phyloP scores from a whole-genome alignment of 2,888 invertebrate species.

The Eupeodes latifasciatus region DNA sequence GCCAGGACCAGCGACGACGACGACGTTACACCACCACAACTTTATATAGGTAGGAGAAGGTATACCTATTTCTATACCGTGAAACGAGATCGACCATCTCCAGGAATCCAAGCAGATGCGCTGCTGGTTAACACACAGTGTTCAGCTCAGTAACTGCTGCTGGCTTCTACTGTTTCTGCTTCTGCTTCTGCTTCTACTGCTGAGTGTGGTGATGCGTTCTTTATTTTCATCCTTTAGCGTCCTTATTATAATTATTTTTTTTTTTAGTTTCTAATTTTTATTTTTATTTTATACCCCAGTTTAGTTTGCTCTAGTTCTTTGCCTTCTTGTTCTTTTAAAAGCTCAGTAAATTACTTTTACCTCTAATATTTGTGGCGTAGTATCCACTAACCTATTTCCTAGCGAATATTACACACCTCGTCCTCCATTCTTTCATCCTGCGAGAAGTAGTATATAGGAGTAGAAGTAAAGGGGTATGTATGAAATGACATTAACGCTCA shows the following conservation, averaged over 20 bases:
- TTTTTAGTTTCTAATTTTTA: neutral
- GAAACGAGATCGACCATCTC: neutral
- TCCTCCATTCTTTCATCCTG: neutral
- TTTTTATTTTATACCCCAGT: constrained; percentile 36
- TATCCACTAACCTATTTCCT: constrained; percentile 65
- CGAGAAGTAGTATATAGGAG: neutral
- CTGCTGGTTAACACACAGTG: constrained; percentile 23
- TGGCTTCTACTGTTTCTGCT: neutral
- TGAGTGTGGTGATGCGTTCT: constrained; percentile 47
- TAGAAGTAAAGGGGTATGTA: neutral
- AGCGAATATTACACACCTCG: constrained; percentile 17
- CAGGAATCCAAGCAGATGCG: constrained; percentile 44
- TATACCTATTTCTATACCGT: too few relatives aligned
- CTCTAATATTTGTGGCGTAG: constrained; percentile 62
- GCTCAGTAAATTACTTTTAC: constrained; percentile 70
- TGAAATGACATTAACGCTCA: constrained; percentile 57
- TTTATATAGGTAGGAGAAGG: neutral
- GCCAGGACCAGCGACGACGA: neutral
- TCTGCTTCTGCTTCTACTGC: neutral
- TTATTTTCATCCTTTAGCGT: constrained; percentile 47
- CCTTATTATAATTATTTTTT: constrained; percentile 36
- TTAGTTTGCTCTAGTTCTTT: constrained; percentile 55
- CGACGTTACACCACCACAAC: too few relatives aligned
- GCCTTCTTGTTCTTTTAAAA: constrained; percentile 68
- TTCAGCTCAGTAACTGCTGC: constrained; percentile 13